Conservation (phyloP, 2,113 vertebrate genomes). For the Gadus macrocephalus region DNA sequence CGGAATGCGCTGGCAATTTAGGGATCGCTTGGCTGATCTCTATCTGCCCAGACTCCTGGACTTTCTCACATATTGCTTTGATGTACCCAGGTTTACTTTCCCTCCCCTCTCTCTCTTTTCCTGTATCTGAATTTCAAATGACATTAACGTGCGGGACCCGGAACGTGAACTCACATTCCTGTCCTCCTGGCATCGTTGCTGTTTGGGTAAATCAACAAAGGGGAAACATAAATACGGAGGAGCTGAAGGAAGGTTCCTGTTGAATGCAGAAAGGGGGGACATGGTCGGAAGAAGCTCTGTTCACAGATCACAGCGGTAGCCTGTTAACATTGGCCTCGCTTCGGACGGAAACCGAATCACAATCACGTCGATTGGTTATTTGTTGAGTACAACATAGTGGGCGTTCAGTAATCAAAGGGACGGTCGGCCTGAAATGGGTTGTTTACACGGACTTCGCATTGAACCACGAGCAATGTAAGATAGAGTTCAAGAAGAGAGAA, state of each 20-base stretch:
- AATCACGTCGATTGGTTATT: too few relatives aligned
- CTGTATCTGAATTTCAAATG: constrained; percentile 8
- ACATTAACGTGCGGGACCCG: constrained; percentile 5
- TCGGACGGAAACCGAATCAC: not conserved
- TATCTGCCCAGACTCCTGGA: constrained; percentile 12
- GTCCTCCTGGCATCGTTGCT: not conserved
- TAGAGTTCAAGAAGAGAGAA: too few relatives aligned
- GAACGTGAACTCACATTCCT: constrained; percentile 1
- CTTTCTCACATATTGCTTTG: not conserved
- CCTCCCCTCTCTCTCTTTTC: not conserved
- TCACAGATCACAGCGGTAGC: not conserved
- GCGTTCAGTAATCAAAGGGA: too few relatives aligned
- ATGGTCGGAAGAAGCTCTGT: not conserved
- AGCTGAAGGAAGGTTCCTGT: not conserved
- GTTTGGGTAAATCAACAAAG: constrained; percentile 7
- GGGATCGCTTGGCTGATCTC: constrained; percentile 10
- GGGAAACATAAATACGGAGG: not conserved
- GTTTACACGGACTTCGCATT: too few relatives aligned
- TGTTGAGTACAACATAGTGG: too few relatives aligned
- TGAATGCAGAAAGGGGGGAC: too few relatives aligned
- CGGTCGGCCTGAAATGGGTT: too few relatives aligned
- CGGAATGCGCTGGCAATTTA: constrained; percentile 19
- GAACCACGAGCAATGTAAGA: too few relatives aligned
- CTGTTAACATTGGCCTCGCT: constrained; percentile 10
- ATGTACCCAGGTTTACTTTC: constrained; percentile 5